A percentile compares a stretch with the other conserved stretches of the same genome.
phyloP scores from a whole-genome alignment of 2,888 invertebrate species.

The Cerceris rybyensis region DNA sequence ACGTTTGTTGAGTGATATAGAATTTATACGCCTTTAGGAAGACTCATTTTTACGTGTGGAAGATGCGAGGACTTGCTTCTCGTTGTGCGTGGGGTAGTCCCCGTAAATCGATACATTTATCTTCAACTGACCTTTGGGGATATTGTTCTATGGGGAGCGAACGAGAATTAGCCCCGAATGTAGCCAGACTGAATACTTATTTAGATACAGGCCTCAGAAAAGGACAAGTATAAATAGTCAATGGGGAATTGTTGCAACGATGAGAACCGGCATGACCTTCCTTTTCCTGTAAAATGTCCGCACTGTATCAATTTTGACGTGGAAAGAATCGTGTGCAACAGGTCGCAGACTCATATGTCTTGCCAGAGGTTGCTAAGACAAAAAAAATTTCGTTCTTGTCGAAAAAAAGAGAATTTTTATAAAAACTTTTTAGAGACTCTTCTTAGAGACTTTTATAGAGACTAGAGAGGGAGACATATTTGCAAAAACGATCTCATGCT shows the following conservation, averaged over 20 bases:
- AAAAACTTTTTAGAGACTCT: not conserved
- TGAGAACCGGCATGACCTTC: not conserved
- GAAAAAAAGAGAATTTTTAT: not conserved
- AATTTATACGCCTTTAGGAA: constrained; percentile 47
- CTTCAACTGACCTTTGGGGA: constrained; percentile 45
- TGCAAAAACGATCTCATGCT: no score
- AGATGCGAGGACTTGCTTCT: constrained; percentile 44
- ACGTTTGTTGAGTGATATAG: constrained; percentile 21
- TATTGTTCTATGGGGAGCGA: constrained; percentile 16
- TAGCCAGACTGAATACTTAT: not conserved
- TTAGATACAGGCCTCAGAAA: not conserved
- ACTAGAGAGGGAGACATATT: no score
- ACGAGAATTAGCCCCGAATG: not conserved
- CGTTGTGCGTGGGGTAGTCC: constrained; percentile 12
- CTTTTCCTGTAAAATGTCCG: not conserved
- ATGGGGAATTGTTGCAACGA: not conserved
- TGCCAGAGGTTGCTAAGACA: constrained; percentile 22
- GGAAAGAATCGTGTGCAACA: constrained; percentile 49
- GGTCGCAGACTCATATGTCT: constrained; percentile 38
- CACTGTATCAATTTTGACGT: constrained; percentile 19
- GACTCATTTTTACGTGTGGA: constrained; percentile 34
- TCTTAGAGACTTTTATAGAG: no score
- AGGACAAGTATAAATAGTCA: constrained; percentile 15
- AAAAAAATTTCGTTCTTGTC: not conserved
- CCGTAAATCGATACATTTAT: constrained; percentile 51